Conservation (phyloP, 2,888 invertebrate species). For the Lasiommata megera region DNA sequence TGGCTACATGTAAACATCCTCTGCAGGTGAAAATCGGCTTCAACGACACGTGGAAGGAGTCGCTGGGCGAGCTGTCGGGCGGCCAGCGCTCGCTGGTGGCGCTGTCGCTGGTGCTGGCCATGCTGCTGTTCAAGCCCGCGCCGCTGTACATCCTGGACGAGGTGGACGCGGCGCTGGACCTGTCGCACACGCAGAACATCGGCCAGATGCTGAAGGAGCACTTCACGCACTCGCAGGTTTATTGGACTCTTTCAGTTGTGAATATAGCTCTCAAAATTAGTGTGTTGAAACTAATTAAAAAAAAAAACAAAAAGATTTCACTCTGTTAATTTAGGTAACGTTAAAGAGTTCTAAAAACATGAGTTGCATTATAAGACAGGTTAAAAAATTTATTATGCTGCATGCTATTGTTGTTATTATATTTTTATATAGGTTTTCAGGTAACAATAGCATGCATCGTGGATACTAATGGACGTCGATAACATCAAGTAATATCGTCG, state of each 20-base stretch:
- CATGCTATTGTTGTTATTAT: too few species aligned
- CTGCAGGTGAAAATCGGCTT: conserved; percentile 87
- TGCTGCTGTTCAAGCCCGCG: conserved; percentile 98
- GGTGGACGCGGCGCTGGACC: conserved; percentile 98
- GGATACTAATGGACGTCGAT: too few species aligned
- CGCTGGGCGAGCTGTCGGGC: conserved; percentile 96
- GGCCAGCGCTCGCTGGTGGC: conserved; percentile 98
- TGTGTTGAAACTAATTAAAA: neutral
- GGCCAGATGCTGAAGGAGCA: conserved; percentile 95
- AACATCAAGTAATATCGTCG: too few species aligned
- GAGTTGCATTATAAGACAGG: too few species aligned
- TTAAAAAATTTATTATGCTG: too few species aligned
- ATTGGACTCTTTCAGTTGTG: too few species aligned
- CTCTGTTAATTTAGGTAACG: too few species aligned
- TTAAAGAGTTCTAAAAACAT: too few species aligned
- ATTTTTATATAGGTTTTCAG: too few species aligned
- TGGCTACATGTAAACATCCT: neutral
- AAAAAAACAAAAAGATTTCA: too few species aligned
- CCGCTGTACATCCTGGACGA: conserved; percentile 99
- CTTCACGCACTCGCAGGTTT: conserved; percentile 94
- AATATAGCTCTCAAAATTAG: too few species aligned
- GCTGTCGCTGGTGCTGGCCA: conserved; percentile 96
- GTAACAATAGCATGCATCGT: too few species aligned
- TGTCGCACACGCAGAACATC: conserved; percentile 99
- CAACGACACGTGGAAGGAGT: conserved; percentile 97